Conservation (phyloP, 2,113 vertebrate species). For the Rhabdomys dilectus region DNA sequence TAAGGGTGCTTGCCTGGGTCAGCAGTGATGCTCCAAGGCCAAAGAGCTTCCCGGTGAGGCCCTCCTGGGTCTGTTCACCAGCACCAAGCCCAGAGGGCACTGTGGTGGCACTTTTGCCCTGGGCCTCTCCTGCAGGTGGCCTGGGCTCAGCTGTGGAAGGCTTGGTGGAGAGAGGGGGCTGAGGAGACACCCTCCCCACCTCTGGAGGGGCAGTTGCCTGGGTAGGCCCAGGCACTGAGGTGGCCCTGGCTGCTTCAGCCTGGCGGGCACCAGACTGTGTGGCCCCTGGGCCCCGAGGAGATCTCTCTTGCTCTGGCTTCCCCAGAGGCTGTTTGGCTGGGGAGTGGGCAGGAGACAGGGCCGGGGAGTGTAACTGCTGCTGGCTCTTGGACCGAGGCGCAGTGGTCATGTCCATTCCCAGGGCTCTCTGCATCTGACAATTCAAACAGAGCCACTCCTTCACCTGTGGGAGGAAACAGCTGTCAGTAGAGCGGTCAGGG, state of each 20-base stretch:
- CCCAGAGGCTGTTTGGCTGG: conserved; percentile 88
- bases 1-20: conserved; percentile 97
- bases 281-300: conserved; percentile 55
- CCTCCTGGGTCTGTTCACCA: conserved; percentile 95
- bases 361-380: conserved; percentile 96
- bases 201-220: conserved; percentile 92
- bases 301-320: conserved; percentile 79
- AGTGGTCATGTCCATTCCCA: conserved; percentile 99
- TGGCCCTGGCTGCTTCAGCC: conserved; percentile 83
- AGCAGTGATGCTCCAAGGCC: conserved; percentile 97
- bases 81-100: conserved; percentile 84
- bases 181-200: conserved; percentile 89
- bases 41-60: conserved; percentile 97
- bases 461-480: conserved; percentile 89
- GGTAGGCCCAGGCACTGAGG: conserved; percentile 84
- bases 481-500: conserved; percentile 16
- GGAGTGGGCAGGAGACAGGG: conserved; percentile 88
- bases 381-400: conserved; percentile 98
- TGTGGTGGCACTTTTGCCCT: conserved; percentile 87
- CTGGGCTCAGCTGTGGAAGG: conserved; percentile 91
- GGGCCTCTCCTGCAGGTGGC: conserved; percentile 89
- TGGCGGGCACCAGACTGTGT: conserved; percentile 70
- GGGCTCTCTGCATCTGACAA: conserved; percentile 99
- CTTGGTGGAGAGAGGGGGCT: conserved; percentile 87
- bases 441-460: conserved; percentile 99